Evolutionary conservation across 1,140 invertebrate genomes (phyloP).

Genomic region (Carcinoscorpius rotundicauda): DNA sequence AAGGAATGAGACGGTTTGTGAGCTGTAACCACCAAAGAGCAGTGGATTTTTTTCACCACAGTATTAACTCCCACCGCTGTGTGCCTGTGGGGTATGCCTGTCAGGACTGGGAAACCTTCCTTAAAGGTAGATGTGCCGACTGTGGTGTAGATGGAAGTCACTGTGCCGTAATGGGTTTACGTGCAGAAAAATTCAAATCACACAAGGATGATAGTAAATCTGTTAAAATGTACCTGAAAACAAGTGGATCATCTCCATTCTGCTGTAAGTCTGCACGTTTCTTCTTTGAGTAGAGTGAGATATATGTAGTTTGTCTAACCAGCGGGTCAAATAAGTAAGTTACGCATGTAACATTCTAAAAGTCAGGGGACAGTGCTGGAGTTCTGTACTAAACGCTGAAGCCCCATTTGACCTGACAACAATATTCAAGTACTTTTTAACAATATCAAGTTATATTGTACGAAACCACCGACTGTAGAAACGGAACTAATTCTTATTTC

Average conservation of each 20-base stretch:
- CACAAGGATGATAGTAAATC: not conserved
- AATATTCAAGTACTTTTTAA: too few species aligned
- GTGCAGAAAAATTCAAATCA: slow-evolving; percentile 13
- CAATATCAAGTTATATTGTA: too few species aligned
- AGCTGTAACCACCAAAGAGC: slow-evolving; percentile 76
- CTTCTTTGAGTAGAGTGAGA: not conserved
- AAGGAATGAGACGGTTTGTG: slow-evolving; percentile 56
- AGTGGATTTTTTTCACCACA: slow-evolving; percentile 77
- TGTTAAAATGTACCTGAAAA: slow-evolving; percentile 13
- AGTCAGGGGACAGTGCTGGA: too few species aligned
- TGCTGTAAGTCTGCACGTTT: slow-evolving; percentile 11
- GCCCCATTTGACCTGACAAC: too few species aligned
- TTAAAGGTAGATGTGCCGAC: slow-evolving; percentile 23
- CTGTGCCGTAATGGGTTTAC: slow-evolving; percentile 21
- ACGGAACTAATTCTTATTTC: too few species aligned
- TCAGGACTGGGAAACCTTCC: slow-evolving; percentile 21
- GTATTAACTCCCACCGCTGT: slow-evolving; percentile 28
- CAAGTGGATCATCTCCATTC: slow-evolving; percentile 12
- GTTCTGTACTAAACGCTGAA: too few species aligned
- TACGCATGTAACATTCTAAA: too few species aligned
- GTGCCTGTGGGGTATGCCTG: slow-evolving; percentile 22
- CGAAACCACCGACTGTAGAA: too few species aligned
- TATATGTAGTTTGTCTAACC: too few species aligned
- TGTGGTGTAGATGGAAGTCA: slow-evolving; percentile 21
- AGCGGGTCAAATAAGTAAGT: too few species aligned